Evolutionary conservation across 2,113 vertebrate genomes (phyloP).

Genomic region (Rutilus rutilus): DNA sequence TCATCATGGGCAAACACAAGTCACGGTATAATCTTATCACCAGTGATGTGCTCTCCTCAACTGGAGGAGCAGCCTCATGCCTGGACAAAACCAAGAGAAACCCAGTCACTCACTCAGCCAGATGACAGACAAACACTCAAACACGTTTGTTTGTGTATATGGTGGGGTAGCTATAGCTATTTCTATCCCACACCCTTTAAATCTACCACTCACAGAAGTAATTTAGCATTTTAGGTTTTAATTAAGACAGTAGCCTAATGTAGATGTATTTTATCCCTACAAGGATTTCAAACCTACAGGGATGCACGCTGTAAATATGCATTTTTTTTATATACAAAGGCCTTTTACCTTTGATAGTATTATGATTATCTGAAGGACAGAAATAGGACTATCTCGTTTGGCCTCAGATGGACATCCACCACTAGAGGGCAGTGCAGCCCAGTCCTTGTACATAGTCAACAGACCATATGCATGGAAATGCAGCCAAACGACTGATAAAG

Average conservation of each 20-base stretch:
- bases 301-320: not conserved
- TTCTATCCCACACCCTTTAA: not conserved
- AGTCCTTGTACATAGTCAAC: conserved; percentile 60
- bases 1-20: conserved; percentile 77
- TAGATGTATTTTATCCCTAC: not conserved
- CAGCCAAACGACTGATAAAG: conserved; percentile 71
- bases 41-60: conserved; percentile 60
- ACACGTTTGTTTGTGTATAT: not conserved
- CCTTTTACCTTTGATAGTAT: not conserved
- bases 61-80: conserved; percentile 58
- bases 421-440: conserved; percentile 80
- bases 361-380: not conserved
- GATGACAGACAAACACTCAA: not conserved
- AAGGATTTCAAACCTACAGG: not conserved
- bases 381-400: not conserved
- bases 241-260: not conserved
- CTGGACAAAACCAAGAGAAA: conserved; percentile 54
- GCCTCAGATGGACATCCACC: conserved; percentile 50
- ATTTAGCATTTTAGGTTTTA: not conserved
- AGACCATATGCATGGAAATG: conserved; percentile 59
- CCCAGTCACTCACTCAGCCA: conserved; percentile 11
- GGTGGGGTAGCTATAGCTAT: not conserved
- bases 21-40: conserved; percentile 76
- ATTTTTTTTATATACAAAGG: not conserved
- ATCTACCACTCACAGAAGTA: not conserved